phyloP scores from a whole-genome alignment of 2,113 vertebrate species.

The Pituophis catenifer region DNA sequence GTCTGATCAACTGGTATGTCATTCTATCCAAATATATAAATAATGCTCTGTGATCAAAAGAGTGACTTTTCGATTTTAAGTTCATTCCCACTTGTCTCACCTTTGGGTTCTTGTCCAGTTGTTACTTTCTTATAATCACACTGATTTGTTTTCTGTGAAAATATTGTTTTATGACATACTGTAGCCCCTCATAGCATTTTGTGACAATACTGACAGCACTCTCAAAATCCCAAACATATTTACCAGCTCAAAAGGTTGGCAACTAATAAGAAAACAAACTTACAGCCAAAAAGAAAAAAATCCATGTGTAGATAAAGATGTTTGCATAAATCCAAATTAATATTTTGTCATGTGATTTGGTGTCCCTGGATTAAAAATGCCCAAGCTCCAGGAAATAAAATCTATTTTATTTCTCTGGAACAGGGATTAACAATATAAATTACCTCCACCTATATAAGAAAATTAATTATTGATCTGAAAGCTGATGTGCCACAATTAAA shows the following conservation, averaged over 20 bases:
- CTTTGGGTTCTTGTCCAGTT: neutral
- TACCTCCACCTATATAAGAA: constrained; percentile 18
- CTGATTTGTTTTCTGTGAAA: neutral
- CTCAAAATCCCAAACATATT: neutral
- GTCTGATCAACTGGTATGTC: neutral
- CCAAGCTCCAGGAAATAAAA: neutral
- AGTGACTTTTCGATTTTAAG: neutral
- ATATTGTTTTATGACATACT: neutral
- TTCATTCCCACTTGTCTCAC: neutral
- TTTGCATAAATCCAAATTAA: constrained; percentile 37
- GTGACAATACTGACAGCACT: neutral
- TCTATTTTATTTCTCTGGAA: constrained; percentile 38
- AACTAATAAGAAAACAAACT: neutral
- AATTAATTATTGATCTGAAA: neutral
- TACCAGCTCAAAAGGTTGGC: neutral
- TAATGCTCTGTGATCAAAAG: neutral
- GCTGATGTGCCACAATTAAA: neutral
- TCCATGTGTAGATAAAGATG: constrained; percentile 46
- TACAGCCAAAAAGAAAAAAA: constrained; percentile 32
- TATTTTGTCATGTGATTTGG: neutral
- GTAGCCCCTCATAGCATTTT: neutral
- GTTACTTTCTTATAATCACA: neutral
- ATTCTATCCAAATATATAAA: neutral
- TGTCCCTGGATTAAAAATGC: neutral
- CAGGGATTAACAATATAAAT: neutral